A percentile compares a stretch with the other conserved stretches of the same genome.
Evolutionary conservation across 2,113 vertebrate species (phyloP).

Genomic region (Sterna hirundo): DNA sequence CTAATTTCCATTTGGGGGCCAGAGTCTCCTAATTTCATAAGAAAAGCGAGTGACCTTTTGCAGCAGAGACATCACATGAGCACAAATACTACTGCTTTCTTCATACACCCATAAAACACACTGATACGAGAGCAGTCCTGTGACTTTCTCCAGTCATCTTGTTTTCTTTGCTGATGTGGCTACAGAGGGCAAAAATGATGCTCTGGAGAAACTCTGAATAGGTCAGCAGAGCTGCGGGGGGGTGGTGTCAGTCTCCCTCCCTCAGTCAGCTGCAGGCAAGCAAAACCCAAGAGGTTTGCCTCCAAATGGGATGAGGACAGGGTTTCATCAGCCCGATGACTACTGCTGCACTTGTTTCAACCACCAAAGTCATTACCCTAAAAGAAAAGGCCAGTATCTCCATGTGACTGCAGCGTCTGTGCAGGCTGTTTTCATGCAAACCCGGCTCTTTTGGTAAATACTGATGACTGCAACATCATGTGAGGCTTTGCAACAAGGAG

Average conservation of each 20-base stretch:
- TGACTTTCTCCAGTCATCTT: conserved; percentile 36
- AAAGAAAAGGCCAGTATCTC: not conserved
- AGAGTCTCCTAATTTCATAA: not conserved
- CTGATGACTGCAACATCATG: conserved; percentile 51
- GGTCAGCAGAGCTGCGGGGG: not conserved
- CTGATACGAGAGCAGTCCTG: not conserved
- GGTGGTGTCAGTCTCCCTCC: not conserved
- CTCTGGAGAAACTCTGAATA: not conserved
- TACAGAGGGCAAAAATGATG: not conserved
- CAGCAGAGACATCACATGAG: not conserved
- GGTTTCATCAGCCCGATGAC: not conserved
- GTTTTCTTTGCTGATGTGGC: not conserved
- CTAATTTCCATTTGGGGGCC: no score
- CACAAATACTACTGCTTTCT: not conserved
- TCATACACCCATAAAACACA: not conserved
- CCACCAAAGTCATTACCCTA: not conserved
- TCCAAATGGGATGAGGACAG: not conserved
- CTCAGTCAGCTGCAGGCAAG: not conserved
- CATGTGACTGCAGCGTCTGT: not conserved
- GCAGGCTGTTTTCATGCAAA: not conserved
- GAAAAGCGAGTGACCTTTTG: not conserved
- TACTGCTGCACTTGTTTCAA: not conserved
- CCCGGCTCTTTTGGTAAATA: not conserved
- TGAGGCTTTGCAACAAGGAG: conserved; percentile 47
- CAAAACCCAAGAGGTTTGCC: not conserved